phyloP scores from a whole-genome alignment of 2,113 vertebrate species.

The Pseudorasbora parva region DNA sequence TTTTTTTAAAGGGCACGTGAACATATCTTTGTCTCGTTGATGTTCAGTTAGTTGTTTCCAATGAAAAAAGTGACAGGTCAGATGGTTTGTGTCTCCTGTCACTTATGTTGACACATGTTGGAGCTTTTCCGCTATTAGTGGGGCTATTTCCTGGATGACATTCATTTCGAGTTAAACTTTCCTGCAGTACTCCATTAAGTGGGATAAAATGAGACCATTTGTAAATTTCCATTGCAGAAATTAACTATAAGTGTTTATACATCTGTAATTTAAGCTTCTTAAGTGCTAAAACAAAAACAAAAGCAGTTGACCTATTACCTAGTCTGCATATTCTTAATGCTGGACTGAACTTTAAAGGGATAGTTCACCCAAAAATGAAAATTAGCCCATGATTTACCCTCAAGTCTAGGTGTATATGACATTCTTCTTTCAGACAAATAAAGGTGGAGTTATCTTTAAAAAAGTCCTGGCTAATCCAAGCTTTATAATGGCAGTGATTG shows the following conservation, averaged over 20 bases:
- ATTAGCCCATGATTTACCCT: no score
- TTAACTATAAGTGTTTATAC: background rate
- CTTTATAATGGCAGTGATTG: no score
- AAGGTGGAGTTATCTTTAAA: no score
- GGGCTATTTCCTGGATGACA: background rate
- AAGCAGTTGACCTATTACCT: background rate
- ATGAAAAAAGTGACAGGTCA: background rate
- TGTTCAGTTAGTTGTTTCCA: background rate
- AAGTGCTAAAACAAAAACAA: background rate
- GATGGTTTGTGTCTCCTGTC: background rate
- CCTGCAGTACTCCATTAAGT: background rate
- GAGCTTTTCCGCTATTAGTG: background rate
- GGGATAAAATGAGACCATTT: slow-evolving; percentile 6
- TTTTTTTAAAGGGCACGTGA: background rate
- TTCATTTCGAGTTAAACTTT: background rate
- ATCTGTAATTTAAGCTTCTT: background rate
- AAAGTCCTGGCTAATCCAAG: no score
- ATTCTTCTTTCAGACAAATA: no score
- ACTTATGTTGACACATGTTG: background rate
- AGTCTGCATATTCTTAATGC: background rate
- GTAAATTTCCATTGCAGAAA: background rate
- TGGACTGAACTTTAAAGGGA: background rate
- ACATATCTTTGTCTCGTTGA: background rate
- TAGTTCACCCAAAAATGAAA: no score
- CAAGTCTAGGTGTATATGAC: no score